Percentiles rank a stretch among this genome's conserved stretches.
Conservation (phyloP, 1,140 invertebrate genomes). For the Agrypnia vestita region DNA sequence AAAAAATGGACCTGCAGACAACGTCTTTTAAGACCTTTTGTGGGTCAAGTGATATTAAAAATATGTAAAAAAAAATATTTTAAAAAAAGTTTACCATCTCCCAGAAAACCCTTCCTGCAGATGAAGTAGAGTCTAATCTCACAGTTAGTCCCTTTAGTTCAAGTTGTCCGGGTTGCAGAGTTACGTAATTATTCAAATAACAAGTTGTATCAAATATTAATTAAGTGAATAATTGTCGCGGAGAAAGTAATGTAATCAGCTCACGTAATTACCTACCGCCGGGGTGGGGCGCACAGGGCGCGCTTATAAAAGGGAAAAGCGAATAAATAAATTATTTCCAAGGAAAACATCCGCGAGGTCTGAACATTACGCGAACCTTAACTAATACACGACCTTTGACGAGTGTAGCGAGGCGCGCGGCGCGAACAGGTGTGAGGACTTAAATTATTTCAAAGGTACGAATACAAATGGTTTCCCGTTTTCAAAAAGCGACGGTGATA, state of each 20-base stretch:
- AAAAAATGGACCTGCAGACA: too few relatives aligned
- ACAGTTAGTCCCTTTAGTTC: too few relatives aligned
- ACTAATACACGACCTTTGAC: constrained; percentile 2
- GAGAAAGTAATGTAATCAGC: background rate
- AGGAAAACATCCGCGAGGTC: constrained; percentile 10
- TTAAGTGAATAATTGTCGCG: background rate
- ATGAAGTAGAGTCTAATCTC: too few relatives aligned
- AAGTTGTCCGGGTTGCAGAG: too few relatives aligned
- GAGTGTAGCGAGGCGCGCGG: background rate
- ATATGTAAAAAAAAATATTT: too few relatives aligned
- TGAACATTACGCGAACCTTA: background rate
- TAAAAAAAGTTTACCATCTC: too few relatives aligned
- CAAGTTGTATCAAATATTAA: background rate
- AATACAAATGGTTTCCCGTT: constrained; percentile 43
- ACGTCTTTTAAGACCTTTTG: too few relatives aligned
- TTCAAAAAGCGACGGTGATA: constrained; percentile 52
- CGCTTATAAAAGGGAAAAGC: constrained; percentile 2
- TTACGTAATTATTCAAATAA: too few relatives aligned
- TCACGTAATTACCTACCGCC: background rate
- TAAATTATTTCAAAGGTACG: constrained; percentile 42
- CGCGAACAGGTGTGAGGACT: constrained; percentile 19
- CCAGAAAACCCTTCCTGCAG: too few relatives aligned
- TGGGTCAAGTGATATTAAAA: too few relatives aligned
- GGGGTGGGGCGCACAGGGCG: background rate
- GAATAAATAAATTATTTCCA: constrained; percentile 21